These are phyloP conservation scores for Trichomalopsis sarcophagae DNA, from an alignment of 1,140 invertebrate genomes.

Conservation along the genomic window DNA sequence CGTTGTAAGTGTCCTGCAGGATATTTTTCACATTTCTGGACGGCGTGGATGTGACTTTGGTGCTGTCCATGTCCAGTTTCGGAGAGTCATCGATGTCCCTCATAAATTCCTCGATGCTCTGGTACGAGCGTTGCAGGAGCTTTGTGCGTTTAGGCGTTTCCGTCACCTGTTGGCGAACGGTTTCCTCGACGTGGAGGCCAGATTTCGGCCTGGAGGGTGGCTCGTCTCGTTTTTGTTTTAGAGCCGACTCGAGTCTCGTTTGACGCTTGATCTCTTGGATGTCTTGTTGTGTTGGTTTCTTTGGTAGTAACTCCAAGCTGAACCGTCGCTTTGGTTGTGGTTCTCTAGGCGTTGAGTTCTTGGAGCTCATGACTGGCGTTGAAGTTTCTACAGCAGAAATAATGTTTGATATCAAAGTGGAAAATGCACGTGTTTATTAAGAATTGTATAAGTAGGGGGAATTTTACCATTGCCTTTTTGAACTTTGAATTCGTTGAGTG, in stretches of 20 bases:
- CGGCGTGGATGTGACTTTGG: constrained; percentile 56
- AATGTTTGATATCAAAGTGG: constrained; percentile 36
- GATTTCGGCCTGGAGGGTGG: not conserved
- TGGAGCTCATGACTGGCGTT: constrained; percentile 56
- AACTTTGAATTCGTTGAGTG: constrained; percentile 66
- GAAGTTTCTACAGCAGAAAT: constrained; percentile 39
- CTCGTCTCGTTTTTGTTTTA: constrained; percentile 25
- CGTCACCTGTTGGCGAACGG: constrained; percentile 24
- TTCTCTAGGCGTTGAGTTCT: constrained; percentile 51
- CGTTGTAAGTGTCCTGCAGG: constrained; percentile 54
- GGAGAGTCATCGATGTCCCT: constrained; percentile 50
- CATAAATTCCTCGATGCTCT: constrained; percentile 63
- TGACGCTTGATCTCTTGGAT: constrained; percentile 45
- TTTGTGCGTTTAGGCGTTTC: constrained; percentile 11
- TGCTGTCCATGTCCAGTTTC: constrained; percentile 44
- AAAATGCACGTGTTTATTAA: not conserved
- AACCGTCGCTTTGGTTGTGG: constrained; percentile 49
- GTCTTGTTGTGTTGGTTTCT: constrained; percentile 60
- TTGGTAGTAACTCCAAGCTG: constrained; percentile 54
- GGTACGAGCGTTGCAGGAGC: constrained; percentile 55
- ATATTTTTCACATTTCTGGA: constrained; percentile 53
- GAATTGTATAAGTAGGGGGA: not conserved
- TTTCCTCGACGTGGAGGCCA: constrained; percentile 4
- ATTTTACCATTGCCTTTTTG: constrained; percentile 66
- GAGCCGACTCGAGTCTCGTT: not conserved